Conservation (phyloP, 2,888 invertebrate genomes). For the Nezara viridula region DNA sequence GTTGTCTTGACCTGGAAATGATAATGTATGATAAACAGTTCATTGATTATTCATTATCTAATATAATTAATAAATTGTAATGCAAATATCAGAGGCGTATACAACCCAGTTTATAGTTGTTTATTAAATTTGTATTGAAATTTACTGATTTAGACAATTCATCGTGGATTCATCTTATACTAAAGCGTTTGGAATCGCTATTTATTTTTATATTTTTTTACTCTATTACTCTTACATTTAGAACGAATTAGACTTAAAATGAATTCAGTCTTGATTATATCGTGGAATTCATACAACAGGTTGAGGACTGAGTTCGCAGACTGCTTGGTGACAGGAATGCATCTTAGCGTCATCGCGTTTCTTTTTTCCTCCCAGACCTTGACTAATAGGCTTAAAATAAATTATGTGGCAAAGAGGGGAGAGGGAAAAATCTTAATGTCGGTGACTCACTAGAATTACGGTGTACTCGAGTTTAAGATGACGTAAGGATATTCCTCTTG, state of each 20-base stretch:
- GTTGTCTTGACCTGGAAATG: not conserved
- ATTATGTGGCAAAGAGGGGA: not conserved
- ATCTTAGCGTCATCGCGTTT: not conserved
- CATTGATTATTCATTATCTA: not conserved
- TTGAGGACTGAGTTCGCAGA: not conserved
- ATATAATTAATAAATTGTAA: not conserved
- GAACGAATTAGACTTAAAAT: not conserved
- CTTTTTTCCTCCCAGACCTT: not conserved
- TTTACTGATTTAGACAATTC: not conserved
- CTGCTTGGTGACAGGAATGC: not conserved
- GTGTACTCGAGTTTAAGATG: not conserved
- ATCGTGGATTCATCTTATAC: not conserved
- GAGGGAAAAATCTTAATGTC: not conserved
- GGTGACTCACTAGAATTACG: not conserved
- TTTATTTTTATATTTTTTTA: not conserved
- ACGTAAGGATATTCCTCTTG: not conserved
- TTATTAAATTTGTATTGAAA: not conserved
- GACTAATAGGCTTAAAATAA: conserved; percentile 10
- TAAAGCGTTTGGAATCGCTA: not conserved
- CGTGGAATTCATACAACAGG: not conserved
- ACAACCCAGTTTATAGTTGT: not conserved
- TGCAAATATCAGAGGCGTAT: not conserved
- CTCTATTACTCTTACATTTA: too few relatives aligned
- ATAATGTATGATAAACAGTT: not conserved
- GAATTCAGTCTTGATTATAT: not conserved